Conservation (phyloP, 2,888 invertebrate genomes). For the Erannis defoliaria region DNA sequence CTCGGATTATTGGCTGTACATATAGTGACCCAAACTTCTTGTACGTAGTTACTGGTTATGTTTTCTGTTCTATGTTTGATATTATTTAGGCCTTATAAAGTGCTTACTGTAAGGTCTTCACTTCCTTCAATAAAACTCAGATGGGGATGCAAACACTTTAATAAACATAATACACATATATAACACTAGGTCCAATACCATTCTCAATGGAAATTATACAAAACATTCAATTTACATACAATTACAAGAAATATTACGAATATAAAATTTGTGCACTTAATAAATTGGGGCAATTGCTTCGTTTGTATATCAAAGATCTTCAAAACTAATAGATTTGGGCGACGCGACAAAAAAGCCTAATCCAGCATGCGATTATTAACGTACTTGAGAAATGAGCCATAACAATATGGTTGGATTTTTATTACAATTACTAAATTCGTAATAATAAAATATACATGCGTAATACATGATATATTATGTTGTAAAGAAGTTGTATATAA, state of each 20-base stretch:
- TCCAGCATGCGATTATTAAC: too few relatives aligned
- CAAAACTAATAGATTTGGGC: neutral
- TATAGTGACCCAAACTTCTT: too few relatives aligned
- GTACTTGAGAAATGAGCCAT: too few relatives aligned
- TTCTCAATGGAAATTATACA: slow-evolving; percentile 37
- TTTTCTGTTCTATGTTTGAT: too few relatives aligned
- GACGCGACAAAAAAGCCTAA: neutral
- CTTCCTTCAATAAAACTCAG: slow-evolving; percentile 37
- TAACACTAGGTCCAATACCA: slow-evolving; percentile 44
- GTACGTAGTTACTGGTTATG: too few relatives aligned
- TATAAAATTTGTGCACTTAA: slow-evolving; percentile 28
- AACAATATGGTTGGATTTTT: too few relatives aligned
- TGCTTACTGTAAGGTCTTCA: too few relatives aligned
- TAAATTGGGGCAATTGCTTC: slow-evolving; percentile 37
- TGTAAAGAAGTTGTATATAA: neutral
- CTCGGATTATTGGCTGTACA: too few relatives aligned
- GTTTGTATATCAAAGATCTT: slow-evolving; percentile 1
- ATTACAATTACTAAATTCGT: slow-evolving; percentile 30
- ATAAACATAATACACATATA: slow-evolving; percentile 46
- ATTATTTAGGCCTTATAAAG: too few relatives aligned
- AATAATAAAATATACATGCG: slow-evolving; percentile 22
- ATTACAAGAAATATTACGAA: slow-evolving; percentile 15
- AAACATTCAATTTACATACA: slow-evolving; percentile 11
- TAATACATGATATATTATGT: neutral
- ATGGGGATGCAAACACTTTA: slow-evolving; percentile 58